phyloP scores from a whole-genome alignment of 37 sponge, comb jelly and placozoan genomes.

The Chondrosia reniformis region DNA sequence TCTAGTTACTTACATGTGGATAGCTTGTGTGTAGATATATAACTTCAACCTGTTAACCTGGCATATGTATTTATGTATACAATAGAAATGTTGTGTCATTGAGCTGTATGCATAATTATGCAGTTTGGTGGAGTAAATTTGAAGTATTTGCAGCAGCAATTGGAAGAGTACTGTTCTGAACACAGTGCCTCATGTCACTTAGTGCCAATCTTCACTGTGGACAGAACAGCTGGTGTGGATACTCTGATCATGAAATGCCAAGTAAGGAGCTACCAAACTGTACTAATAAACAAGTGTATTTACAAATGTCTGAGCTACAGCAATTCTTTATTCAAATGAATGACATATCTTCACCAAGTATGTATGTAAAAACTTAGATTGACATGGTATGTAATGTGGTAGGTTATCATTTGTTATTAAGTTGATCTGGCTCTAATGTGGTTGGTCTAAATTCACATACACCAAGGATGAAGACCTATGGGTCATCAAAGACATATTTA shows the following conservation, averaged over 20 bases:
- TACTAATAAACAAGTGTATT: not conserved
- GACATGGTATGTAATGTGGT: no score
- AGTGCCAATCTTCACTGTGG: constrained; percentile 46
- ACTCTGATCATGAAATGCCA: constrained; percentile 70
- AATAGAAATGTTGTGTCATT: not conserved
- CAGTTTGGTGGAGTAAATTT: constrained; percentile 68
- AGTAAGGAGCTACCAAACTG: constrained; percentile 2
- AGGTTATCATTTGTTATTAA: no score
- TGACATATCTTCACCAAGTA: no score
- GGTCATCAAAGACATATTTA: no score
- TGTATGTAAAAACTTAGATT: no score
- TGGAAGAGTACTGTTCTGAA: constrained; percentile 32
- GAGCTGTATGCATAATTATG: not conserved
- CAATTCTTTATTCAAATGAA: not conserved
- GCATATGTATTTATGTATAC: not conserved
- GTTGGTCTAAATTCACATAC: no score
- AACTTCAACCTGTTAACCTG: not conserved
- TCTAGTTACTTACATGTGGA: no score
- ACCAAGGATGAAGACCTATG: no score
- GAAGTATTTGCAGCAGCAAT: constrained; percentile 41
- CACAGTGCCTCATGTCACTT: constrained; percentile 29
- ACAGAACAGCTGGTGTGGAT: constrained; percentile 43
- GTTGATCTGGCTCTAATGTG: no score
- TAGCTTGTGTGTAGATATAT: no score
- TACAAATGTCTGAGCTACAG: not conserved